Conservation (phyloP, 1,140 invertebrate species). For the Hyles euphorbiae region DNA sequence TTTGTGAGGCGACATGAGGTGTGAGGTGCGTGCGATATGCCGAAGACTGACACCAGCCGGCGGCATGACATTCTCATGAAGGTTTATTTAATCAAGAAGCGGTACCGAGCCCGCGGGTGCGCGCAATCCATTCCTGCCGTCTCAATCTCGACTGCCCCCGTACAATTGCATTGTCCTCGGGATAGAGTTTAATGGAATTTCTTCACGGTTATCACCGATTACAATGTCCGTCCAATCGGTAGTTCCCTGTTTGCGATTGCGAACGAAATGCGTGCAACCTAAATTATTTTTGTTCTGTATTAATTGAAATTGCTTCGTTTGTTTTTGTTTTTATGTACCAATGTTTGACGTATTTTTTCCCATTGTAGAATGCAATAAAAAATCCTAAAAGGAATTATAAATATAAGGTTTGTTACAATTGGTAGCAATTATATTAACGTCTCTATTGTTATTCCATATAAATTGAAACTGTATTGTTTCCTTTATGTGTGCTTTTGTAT, state of each 20-base stretch:
- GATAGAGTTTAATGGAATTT: conserved; percentile 64
- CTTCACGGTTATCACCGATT: conserved; percentile 40
- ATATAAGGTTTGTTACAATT: too few species aligned
- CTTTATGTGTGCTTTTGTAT: too few species aligned
- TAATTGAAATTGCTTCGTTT: not conserved
- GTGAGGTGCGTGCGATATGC: conserved; percentile 47
- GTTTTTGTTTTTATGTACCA: too few species aligned
- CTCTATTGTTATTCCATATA: too few species aligned
- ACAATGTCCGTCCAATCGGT: conserved; percentile 35
- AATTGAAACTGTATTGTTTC: too few species aligned
- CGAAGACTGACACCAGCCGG: conserved; percentile 48
- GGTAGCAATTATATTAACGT: too few species aligned
- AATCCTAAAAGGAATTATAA: too few species aligned
- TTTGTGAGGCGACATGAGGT: conserved; percentile 26
- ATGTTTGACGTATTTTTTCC: too few species aligned
- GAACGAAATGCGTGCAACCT: too few species aligned
- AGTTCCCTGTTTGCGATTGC: conserved; percentile 23
- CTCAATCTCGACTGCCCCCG: conserved; percentile 63
- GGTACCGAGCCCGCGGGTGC: conserved; percentile 34
- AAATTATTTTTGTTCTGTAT: too few species aligned
- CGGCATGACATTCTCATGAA: conserved; percentile 60
- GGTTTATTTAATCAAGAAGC: conserved; percentile 71
- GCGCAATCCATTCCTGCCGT: conserved; percentile 54
- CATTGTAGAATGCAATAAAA: too few species aligned
- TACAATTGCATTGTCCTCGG: conserved; percentile 61